Base-by-base conservation (phyloP, 2,888 invertebrate genomes). In the Drosophila niveifrons region DNA sequence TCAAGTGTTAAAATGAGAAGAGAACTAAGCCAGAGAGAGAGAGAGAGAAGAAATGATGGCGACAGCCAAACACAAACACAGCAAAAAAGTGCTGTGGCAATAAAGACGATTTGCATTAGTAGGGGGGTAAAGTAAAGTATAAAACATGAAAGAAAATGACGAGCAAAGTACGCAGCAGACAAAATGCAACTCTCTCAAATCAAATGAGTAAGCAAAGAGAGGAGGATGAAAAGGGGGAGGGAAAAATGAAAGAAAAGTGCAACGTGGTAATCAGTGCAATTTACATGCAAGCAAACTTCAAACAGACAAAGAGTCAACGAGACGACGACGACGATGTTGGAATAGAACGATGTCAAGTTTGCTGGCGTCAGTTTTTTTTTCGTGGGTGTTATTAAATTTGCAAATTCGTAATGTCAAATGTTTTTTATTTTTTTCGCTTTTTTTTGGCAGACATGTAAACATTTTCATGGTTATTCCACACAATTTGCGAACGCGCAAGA, bases 271-370 rank as follows among this genome's bases (percentile, higher is more conserved):
- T 86, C 88, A 88, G 80, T 72, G 86, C 82, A 80, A 86, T 86
- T 85, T 86, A 81, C 86, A 88, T 88, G 86, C 86, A 80, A 73
- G 82, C 79, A 79, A 81, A 85, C 83, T 88, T 80, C 76, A 74
- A 80, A 75, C 58, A 86, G 79, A 78, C 78, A 82, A 69, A 56
- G 36, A 23, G 23, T 31, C 7, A 44, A 10, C 8, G 7, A 44
- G 43, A 0, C 31, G 36, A 36, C 31, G 36, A 3, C 31, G 43
- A 0, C 31, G 36, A 36, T 10, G 36, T 4, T 11, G 36, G n/a
- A 31, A 10, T 48, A n/a, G 3, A 39, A 59, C 68, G 67, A 59
- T 74, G 77, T 67, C 70, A 71, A 72, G 59, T 55, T 59, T 51
- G 52, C 47, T 66, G 66, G 47, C 46, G 69, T 59, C 66, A 66